These are phyloP conservation scores for Cheilosia vulpina DNA, from an alignment of 2,888 invertebrate genomes.

Conservation along the genomic window DNA sequence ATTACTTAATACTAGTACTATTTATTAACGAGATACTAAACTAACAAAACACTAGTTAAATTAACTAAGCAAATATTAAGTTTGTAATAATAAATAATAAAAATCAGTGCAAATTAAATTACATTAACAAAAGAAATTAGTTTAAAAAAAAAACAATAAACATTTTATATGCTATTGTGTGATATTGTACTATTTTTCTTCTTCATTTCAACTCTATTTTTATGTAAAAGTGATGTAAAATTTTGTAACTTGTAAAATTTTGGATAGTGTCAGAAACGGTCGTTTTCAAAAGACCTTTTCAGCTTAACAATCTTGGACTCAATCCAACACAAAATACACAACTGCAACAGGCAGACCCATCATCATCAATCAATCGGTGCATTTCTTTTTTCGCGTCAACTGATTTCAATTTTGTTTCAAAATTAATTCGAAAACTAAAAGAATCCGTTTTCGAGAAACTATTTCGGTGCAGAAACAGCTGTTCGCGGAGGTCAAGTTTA, in stretches of 20 bases:
- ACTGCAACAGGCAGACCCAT: background rate
- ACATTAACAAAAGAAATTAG: conserved; percentile 2
- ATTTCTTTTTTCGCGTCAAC: background rate
- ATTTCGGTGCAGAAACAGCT: conserved; percentile 63
- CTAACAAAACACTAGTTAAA: conserved; percentile 63
- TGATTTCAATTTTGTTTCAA: background rate
- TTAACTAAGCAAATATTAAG: conserved; percentile 33
- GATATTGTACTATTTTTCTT: conserved; percentile 40
- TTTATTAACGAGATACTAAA: conserved; percentile 56
- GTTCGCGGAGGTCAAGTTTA: conserved; percentile 65
- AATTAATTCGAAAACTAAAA: background rate
- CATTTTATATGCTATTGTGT: conserved; percentile 49
- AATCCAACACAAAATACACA: conserved; percentile 5
- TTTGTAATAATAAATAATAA: conserved; percentile 30
- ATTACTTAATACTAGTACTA: conserved; percentile 42
- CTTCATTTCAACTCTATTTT: conserved; percentile 13
- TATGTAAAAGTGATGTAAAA: conserved; percentile 9
- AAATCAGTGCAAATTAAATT: conserved; percentile 64
- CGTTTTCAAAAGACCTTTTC: conserved; percentile 17
- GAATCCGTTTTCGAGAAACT: conserved; percentile 42
- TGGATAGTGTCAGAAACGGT: conserved; percentile 28
- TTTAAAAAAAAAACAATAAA: conserved; percentile 7
- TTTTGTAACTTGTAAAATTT: conserved; percentile 1
- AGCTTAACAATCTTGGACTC: background rate
- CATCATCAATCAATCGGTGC: background rate